These are phyloP conservation scores for Sander vitreus DNA, from an alignment of 2,113 vertebrate genomes.

Conservation along the genomic window DNA sequence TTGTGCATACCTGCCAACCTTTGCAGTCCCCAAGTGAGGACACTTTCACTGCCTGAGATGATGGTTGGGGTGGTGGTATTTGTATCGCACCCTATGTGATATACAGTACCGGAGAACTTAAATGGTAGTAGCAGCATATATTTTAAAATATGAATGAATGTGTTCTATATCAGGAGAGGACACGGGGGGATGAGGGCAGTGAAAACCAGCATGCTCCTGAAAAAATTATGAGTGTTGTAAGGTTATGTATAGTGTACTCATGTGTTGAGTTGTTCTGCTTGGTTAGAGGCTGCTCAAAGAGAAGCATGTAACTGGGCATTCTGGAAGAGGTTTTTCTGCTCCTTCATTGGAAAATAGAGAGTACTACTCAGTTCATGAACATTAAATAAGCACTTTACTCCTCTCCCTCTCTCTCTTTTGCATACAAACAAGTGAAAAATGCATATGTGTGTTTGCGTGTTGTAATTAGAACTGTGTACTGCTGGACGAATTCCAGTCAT, in stretches of 20 bases:
- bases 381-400: slow-evolving; percentile 55
- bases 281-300: slow-evolving; percentile 16
- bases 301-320: slow-evolving; percentile 11
- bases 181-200: not conserved
- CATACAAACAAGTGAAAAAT: not conserved
- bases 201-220: slow-evolving; percentile 9
- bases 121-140: not conserved
- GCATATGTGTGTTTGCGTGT: slow-evolving; percentile 13
- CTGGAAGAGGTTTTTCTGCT: slow-evolving; percentile 24
- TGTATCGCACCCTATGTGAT: not conserved
- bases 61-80: not conserved
- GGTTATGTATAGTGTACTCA: not conserved
- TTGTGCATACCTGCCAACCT: too few relatives aligned
- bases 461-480: slow-evolving; percentile 29
- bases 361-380: slow-evolving; percentile 54
- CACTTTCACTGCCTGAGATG: not conserved
- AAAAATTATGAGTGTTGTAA: not conserved
- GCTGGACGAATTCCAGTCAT: slow-evolving; percentile 41
- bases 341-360: slow-evolving; percentile 35
- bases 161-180: slow-evolving; percentile 19
- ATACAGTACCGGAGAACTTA: not conserved
- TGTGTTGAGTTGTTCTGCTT: not conserved
- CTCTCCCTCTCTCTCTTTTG: not conserved
- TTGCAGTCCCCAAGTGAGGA: not conserved
- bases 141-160: slow-evolving; percentile 41